Conservation (phyloP, 2,797 vertebrate genomes). For the Malacoraja senta region DNA sequence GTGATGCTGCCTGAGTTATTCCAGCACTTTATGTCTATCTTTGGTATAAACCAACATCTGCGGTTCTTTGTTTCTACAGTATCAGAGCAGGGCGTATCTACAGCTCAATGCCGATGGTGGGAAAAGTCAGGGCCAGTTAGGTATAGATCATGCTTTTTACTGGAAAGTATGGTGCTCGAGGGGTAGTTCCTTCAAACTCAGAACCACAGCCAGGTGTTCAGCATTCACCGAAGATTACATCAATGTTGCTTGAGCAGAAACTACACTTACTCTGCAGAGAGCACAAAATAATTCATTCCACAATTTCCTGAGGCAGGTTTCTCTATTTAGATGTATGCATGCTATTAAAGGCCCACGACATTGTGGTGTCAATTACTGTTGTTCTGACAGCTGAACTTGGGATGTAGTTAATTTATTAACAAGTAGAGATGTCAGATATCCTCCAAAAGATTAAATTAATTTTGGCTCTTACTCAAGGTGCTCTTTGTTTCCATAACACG, state of each 20-base stretch:
- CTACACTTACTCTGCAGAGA: neutral
- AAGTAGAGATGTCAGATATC: constrained; percentile 23
- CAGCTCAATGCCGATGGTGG: neutral
- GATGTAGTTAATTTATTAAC: constrained; percentile 34
- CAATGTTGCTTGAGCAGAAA: neutral
- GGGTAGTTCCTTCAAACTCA: neutral
- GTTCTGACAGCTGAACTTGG: constrained; percentile 33
- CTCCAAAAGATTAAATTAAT: constrained; percentile 24
- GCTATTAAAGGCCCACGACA: constrained; percentile 1
- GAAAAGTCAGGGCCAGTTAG: neutral
- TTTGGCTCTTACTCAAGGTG: neutral
- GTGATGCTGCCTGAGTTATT: too few relatives aligned
- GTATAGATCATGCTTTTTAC: neutral
- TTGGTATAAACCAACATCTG: too few relatives aligned
- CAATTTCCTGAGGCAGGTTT: constrained; percentile 23
- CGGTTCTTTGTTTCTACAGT: neutral
- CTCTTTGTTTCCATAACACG: neutral
- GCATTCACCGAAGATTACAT: neutral
- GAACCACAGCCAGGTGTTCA: neutral
- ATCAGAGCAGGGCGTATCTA: neutral
- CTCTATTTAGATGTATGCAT: constrained; percentile 21
- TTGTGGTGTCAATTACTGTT: constrained; percentile 23
- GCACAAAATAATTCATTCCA: constrained; percentile 4
- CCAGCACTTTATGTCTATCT: too few relatives aligned
- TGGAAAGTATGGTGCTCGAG: neutral